These are phyloP conservation scores for Radopholus similis DNA, from an alignment of 1,140 invertebrate genomes.

Conservation along the genomic window DNA sequence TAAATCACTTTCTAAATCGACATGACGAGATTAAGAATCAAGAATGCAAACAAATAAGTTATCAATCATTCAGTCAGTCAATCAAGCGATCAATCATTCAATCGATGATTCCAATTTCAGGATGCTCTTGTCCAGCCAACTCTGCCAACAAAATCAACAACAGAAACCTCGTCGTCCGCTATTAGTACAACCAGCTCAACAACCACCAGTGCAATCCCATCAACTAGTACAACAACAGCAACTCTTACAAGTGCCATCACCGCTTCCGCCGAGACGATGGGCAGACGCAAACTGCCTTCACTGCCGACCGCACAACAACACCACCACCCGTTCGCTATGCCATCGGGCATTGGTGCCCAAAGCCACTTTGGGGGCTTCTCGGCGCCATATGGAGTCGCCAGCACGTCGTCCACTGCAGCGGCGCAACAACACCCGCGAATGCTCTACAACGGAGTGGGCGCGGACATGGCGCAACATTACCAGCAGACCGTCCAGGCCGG, in stretches of 20 bases:
- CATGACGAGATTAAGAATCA: too few species aligned
- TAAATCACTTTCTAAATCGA: too few species aligned
- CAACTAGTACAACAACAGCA: not conserved
- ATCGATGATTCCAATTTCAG: not conserved
- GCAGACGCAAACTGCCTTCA: slow-evolving; percentile 55
- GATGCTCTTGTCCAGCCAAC: not conserved
- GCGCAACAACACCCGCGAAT: not conserved
- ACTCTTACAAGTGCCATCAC: not conserved
- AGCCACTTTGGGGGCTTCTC: too few species aligned
- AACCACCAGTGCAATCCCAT: not conserved
- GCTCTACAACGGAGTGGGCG: too few species aligned
- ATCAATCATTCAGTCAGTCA: too few species aligned
- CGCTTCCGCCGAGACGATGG: slow-evolving; percentile 42
- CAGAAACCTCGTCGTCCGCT: not conserved
- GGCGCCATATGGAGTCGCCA: not conserved
- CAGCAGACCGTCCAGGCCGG: not conserved
- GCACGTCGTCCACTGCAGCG: not conserved
- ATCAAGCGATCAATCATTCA: not conserved
- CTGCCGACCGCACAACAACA: slow-evolving; percentile 35
- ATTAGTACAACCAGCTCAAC: not conserved
- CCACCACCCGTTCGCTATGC: not conserved
- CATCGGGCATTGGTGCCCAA: not conserved
- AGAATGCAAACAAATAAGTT: too few species aligned
- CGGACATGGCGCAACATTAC: not conserved
- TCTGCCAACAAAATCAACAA: not conserved